Evolutionary conservation across 2,888 invertebrate species (phyloP).

Genomic region (Eilema caniola): DNA sequence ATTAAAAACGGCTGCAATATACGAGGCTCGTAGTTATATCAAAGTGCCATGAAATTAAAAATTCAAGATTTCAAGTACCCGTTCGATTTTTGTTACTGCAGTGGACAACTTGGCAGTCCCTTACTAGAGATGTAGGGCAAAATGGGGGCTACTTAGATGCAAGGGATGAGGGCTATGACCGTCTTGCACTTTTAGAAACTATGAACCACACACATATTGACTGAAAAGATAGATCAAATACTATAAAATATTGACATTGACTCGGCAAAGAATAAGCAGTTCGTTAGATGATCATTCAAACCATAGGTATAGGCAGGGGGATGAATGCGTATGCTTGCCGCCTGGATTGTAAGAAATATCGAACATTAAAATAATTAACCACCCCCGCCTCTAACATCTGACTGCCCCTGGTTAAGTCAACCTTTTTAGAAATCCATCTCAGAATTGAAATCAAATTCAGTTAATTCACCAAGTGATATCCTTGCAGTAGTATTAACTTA

Average conservation of each 20-base stretch:
- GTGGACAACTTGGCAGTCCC: no score
- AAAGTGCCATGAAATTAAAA: neutral
- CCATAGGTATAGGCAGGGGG: neutral
- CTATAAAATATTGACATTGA: no score
- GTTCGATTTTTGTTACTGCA: neutral
- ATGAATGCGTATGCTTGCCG: neutral
- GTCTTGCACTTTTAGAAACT: no score
- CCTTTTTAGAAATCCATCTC: neutral
- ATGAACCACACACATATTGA: no score
- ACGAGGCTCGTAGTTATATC: neutral
- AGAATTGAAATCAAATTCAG: neutral
- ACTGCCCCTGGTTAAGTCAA: neutral
- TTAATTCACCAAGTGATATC: neutral
- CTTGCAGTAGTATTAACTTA: neutral
- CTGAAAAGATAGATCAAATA: no score
- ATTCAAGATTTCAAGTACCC: neutral
- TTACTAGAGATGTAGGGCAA: no score
- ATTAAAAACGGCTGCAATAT: slow-evolving; percentile 5
- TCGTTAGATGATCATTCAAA: neutral
- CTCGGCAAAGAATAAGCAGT: no score
- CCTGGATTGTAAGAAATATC: neutral
- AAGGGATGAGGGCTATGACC: no score
- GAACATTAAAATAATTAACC: neutral
- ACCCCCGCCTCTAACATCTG: neutral
- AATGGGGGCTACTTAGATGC: no score